A percentile compares a stretch with the other conserved stretches of the same genome.
Evolutionary conservation across 2,797 vertebrate genomes (phyloP).

Genomic region (Psittacula derbiana): DNA sequence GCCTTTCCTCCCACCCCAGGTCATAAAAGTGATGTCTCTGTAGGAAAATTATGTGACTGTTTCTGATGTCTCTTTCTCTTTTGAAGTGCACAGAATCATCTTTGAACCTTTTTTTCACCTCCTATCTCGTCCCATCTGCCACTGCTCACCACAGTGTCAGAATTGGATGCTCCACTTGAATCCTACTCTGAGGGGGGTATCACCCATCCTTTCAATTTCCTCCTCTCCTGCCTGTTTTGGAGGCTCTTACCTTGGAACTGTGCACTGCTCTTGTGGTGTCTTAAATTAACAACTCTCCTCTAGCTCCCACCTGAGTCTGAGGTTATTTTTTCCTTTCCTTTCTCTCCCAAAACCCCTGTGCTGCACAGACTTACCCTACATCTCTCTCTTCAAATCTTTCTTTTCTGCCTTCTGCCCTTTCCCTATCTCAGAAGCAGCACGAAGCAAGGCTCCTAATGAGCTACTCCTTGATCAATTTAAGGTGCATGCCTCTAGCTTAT

Average conservation of each 20-base stretch:
- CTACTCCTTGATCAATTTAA: conserved; percentile 28
- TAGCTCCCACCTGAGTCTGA: neutral
- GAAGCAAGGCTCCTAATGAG: conserved; percentile 6
- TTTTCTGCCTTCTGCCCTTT: conserved; percentile 4
- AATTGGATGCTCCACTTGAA: accelerated
- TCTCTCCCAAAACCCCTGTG: neutral
- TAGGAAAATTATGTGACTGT: neutral
- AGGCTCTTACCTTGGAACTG: neutral
- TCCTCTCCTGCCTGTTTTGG: neutral
- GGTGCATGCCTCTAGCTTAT: conserved; percentile 3
- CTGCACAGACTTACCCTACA: neutral
- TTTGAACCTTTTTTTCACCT: neutral
- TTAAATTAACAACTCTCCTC: neutral
- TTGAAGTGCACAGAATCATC: neutral
- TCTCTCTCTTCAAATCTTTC: neutral
- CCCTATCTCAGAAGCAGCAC: neutral
- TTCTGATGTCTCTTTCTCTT: neutral
- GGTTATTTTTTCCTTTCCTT: neutral
- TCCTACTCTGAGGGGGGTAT: neutral
- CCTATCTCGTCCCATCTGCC: neutral
- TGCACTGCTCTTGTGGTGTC: neutral
- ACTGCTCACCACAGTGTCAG: neutral
- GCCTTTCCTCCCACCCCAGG: neutral
- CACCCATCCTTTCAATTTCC: neutral
- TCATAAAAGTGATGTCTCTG: neutral